Base-by-base conservation (phyloP, 2,797 vertebrate genomes). In the Ataeniobius toweri region DNA sequence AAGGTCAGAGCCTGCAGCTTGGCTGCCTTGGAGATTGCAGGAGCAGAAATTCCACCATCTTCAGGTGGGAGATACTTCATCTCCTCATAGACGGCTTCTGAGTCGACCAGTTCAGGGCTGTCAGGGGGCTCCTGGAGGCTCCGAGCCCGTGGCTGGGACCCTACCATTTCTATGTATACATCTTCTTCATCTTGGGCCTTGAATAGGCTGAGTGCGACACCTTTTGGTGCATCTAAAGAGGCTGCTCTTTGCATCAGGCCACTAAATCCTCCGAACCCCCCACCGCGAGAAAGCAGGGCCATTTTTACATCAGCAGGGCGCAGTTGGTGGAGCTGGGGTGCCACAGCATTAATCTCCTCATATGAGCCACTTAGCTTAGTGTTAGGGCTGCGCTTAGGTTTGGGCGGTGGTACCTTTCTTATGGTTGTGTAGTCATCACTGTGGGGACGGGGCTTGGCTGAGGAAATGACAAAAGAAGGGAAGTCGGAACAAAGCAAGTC, bases 321-420 rank as follows among this genome's bases (percentile, higher is more conserved):
- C 13, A 96, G 94, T 31, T 93, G 94, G 51, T 95, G 94, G 72
- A 94, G 85, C 51, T 90, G 88, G 24, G 92, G 90, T 9, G 92
- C 90, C 7, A 88, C 90, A 3, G 93, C 94, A 3, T 93, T 94
- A 90, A 99, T 98, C 91, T 99, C 98, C 90, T 99, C 98, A 0
- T 97, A 97, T 13, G 98, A 99, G 80, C 98, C 97, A 0, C 96
- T 96, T 48, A 99, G 96, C 89, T 98, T 98, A 0, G 98, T 99
- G 89, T 98, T 96, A 31, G 98, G 98, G 89, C 98, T 99, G 75
- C 98, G 95, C 89, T 98, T 98, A 50, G 98, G 98, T 91, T 99
- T 99, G 12, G 97, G 97, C 18, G 98, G 98, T 5, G 98, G 98
- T 69, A 97, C 97, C 93, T 99, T 99, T 92, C 98, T 98, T 96